Evolutionary conservation across 2,888 invertebrate species (phyloP).

Genomic region (Ceraclea dissimilis): DNA sequence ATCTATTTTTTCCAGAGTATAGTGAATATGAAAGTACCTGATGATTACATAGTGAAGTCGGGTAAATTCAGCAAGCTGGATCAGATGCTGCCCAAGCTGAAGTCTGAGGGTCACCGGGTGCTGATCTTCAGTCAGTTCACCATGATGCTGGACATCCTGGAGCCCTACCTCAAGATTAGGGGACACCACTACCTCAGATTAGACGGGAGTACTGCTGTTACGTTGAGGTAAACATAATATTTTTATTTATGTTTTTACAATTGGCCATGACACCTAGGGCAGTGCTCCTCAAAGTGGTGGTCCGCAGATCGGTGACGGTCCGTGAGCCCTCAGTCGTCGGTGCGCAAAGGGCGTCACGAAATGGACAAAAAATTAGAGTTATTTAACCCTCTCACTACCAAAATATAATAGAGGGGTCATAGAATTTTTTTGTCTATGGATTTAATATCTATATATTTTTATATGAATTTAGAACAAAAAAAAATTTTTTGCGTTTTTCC

Average conservation of each 20-base stretch:
- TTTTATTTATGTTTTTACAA: background rate
- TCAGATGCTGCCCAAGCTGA: constrained; percentile 63
- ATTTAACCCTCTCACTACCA: too few relatives aligned
- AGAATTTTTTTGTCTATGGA: too few relatives aligned
- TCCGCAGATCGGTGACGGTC: too few relatives aligned
- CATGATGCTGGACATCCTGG: constrained; percentile 88
- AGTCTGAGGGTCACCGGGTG: constrained; percentile 70
- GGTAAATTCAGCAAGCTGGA: constrained; percentile 84
- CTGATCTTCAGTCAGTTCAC: constrained; percentile 95
- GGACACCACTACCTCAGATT: constrained; percentile 70
- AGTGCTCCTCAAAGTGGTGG: too few relatives aligned
- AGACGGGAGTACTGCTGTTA: constrained; percentile 85
- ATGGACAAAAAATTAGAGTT: too few relatives aligned
- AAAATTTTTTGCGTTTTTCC: too few relatives aligned
- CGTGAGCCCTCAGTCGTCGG: too few relatives aligned
- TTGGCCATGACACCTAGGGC: too few relatives aligned
- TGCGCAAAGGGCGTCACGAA: too few relatives aligned
- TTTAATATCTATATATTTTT: too few relatives aligned
- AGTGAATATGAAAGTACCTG: constrained; percentile 54
- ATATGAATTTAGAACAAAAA: too few relatives aligned
- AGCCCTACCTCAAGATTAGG: constrained; percentile 74
- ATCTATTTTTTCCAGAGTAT: constrained; percentile 47
- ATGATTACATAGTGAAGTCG: constrained; percentile 66
- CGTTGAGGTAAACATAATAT: constrained; percentile 53
- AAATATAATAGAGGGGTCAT: too few relatives aligned